Conservation (phyloP, 2,888 invertebrate species). For the Hirtodrosophila alboralis region DNA sequence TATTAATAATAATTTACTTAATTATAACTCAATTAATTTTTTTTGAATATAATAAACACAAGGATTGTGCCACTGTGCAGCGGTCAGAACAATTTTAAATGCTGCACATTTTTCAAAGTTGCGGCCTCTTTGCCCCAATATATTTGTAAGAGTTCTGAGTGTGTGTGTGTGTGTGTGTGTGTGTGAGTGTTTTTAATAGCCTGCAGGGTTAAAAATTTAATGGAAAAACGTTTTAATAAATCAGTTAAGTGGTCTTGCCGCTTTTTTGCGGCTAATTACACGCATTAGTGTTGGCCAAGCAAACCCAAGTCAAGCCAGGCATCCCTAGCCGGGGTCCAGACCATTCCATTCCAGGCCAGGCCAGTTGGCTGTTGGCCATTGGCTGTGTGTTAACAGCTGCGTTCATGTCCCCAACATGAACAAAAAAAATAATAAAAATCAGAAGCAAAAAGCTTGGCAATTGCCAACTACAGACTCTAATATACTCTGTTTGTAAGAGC, state of each 20-base stretch:
- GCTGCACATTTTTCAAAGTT: conserved; percentile 74
- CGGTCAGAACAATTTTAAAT: conserved; percentile 68
- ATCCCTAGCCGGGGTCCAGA: too few species aligned
- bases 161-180: conserved; percentile 27
- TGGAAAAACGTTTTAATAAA: conserved; percentile 80
- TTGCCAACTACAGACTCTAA: too few species aligned
- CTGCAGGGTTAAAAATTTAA: conserved; percentile 79
- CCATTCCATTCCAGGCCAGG: too few species aligned
- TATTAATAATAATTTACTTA: too few species aligned
- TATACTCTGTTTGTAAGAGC: too few species aligned
- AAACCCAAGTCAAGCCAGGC: conserved; percentile 16
- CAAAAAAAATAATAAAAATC: too few species aligned
- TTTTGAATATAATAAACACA: neutral
- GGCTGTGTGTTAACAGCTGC: conserved; percentile 62
- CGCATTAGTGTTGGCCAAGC: conserved; percentile 74
- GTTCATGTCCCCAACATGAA: conserved; percentile 47
- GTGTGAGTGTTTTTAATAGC: conserved; percentile 73
- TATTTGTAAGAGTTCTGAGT: conserved; percentile 29
- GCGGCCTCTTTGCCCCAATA: conserved; percentile 60
- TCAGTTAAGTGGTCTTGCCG: conserved; percentile 80
- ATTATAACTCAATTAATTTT: neutral
- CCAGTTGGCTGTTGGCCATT: too few species aligned
- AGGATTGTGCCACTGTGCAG: conserved; percentile 49
- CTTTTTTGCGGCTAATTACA: conserved; percentile 80
- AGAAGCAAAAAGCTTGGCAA: too few species aligned